Conservation (phyloP, 2,113 vertebrate species). For the Tupaia tana region DNA sequence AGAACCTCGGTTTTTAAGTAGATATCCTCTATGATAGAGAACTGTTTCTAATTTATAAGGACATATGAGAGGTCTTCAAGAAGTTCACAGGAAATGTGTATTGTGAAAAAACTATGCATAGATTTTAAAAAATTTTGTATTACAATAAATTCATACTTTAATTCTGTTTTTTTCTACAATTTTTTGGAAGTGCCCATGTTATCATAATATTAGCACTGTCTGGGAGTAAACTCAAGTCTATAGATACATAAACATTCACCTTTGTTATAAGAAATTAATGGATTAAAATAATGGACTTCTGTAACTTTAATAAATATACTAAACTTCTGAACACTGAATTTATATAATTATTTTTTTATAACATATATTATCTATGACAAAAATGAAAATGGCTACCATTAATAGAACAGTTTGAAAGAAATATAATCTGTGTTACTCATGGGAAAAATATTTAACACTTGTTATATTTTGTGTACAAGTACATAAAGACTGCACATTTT, state of each 20-base stretch:
- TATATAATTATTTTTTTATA: slow-evolving; percentile 25
- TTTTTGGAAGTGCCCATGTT: no score
- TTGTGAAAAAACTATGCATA: no score
- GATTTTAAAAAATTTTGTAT: no score
- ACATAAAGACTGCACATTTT: background rate
- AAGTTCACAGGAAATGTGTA: no score
- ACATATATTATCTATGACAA: background rate
- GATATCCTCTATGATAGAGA: background rate
- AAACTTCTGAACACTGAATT: slow-evolving; percentile 12
- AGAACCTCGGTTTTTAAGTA: background rate
- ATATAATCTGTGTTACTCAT: background rate
- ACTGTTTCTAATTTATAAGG: background rate
- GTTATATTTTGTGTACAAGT: background rate
- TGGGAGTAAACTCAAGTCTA: slow-evolving; percentile 13
- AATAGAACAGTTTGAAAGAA: background rate
- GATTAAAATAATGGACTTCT: slow-evolving; percentile 20
- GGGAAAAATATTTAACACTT: background rate
- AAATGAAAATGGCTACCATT: background rate
- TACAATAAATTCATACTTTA: no score
- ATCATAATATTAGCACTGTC: background rate
- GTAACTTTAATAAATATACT: slow-evolving; percentile 21
- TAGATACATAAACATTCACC: slow-evolving; percentile 20
- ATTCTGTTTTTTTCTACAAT: no score
- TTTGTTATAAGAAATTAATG: slow-evolving; percentile 39
- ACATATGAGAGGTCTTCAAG: background rate